Conservation (phyloP, 2,113 vertebrate genomes). For the Dromaius novaehollandiae region DNA sequence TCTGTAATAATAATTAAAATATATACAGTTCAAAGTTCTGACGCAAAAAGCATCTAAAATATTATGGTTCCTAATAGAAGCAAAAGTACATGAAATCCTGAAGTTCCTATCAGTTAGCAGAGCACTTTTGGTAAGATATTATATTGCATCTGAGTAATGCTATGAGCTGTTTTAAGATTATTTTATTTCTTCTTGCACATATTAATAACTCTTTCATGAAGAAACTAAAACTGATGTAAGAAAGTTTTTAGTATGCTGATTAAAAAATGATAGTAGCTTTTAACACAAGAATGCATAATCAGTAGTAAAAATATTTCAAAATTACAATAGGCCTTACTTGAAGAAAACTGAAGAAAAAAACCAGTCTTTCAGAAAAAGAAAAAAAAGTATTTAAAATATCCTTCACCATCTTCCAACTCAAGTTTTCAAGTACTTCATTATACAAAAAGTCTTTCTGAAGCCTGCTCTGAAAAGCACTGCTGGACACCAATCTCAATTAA, state of each 20-base stretch:
- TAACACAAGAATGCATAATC: not conserved
- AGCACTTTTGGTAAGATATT: not conserved
- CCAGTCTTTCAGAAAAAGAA: not conserved
- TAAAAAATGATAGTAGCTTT: conserved; percentile 10
- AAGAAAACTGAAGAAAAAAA: conserved; percentile 4
- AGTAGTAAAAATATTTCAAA: conserved; percentile 37
- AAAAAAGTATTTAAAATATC: not conserved
- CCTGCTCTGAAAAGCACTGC: conserved; percentile 34
- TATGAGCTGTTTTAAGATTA: not conserved
- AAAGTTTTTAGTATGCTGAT: conserved; percentile 27
- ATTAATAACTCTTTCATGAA: not conserved
- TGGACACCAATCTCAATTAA: conserved; percentile 52
- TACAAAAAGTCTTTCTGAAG: conserved; percentile 43
- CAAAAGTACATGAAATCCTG: not conserved
- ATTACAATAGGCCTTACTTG: not conserved
- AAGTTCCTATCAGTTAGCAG: not conserved
- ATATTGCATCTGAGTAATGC: not conserved
- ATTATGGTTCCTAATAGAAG: not conserved
- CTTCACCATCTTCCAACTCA: conserved; percentile 23
- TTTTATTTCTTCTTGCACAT: not conserved
- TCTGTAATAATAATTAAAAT: not conserved
- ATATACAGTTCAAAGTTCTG: not conserved
- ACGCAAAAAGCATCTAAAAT: not conserved
- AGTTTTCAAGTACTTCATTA: conserved; percentile 49
- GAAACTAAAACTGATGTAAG: not conserved